Percentiles rank a stretch among this genome's conserved stretches.
These are phyloP conservation scores for Theristicus caerulescens DNA, from an alignment of 2,113 vertebrate species.

Conservation along the genomic window DNA sequence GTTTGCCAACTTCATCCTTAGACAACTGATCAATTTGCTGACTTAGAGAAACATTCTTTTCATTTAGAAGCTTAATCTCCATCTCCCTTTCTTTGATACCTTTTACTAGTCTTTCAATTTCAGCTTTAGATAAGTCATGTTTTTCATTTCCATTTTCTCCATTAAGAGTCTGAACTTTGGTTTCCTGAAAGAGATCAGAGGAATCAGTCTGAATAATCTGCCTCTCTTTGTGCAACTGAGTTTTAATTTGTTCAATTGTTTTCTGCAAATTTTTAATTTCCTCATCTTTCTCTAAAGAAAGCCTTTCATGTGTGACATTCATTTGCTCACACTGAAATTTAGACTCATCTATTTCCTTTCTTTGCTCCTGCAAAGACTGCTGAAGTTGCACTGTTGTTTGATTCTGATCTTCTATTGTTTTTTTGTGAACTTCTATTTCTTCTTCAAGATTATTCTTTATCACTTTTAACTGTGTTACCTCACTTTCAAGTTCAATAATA, in stretches of 20 bases:
- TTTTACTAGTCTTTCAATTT: constrained; percentile 87
- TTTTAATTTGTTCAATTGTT: constrained; percentile 78
- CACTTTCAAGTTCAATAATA: constrained; percentile 89
- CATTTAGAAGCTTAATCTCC: constrained; percentile 91
- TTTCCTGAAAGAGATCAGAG: constrained; percentile 86
- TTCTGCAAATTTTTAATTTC: constrained; percentile 85
- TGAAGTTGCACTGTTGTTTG: constrained; percentile 78
- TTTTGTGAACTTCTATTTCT: constrained; percentile 80
- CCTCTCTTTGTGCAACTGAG: constrained; percentile 73
- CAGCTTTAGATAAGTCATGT: constrained; percentile 94
- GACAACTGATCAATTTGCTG: constrained; percentile 90
- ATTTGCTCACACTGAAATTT: constrained; percentile 85
- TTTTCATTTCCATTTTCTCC: constrained; percentile 94
- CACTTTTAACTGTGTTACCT: constrained; percentile 85
- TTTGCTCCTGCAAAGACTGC: constrained; percentile 83
- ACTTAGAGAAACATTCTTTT: constrained; percentile 89
- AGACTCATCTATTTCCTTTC: constrained; percentile 86
- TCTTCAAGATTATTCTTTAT: constrained; percentile 81
- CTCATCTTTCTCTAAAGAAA: constrained; percentile 86
- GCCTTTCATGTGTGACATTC: constrained; percentile 80
- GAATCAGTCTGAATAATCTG: constrained; percentile 70
- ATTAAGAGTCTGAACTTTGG: constrained; percentile 86
- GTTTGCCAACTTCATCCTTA: constrained; percentile 89
- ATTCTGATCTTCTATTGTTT: constrained; percentile 83
- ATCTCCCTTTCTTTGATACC: constrained; percentile 94